A percentile compares a stretch with the other conserved stretches of the same genome.
Conservation (phyloP, 92 coral and sea anemone species). For the Epizoanthus ramosus region DNA sequence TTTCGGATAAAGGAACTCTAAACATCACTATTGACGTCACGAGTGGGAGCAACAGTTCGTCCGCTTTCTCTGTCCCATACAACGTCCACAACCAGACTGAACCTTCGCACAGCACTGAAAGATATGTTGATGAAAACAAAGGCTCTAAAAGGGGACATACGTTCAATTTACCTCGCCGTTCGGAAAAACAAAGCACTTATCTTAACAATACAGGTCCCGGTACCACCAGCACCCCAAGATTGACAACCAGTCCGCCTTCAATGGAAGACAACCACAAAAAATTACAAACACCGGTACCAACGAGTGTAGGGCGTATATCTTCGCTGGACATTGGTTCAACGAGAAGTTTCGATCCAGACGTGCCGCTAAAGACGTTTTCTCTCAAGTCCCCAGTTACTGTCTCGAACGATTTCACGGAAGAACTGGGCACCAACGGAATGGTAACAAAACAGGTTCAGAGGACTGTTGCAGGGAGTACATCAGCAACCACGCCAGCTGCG, state of each 20-base stretch:
- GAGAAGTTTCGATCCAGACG: background rate
- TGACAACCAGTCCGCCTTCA: conserved; percentile 5
- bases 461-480: background rate
- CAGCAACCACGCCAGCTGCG: background rate
- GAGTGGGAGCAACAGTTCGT: background rate
- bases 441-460: background rate
- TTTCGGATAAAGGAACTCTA: background rate
- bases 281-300: background rate
- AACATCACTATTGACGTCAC: background rate
- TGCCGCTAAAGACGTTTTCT: background rate
- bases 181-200: background rate
- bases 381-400: background rate
- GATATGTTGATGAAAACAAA: background rate
- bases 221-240: conserved; percentile 20
- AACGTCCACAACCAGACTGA: background rate
- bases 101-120: background rate
- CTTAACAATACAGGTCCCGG: background rate
- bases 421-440: background rate
- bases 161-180: background rate
- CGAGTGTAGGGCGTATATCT: background rate
- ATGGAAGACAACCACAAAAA: background rate
- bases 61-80: no score
- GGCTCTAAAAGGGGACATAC: background rate
- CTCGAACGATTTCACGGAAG: background rate
- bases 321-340: background rate